These are phyloP conservation scores for Onychostruthus taczanowskii DNA, from an alignment of 2,113 vertebrate species.

Conservation along the genomic window DNA sequence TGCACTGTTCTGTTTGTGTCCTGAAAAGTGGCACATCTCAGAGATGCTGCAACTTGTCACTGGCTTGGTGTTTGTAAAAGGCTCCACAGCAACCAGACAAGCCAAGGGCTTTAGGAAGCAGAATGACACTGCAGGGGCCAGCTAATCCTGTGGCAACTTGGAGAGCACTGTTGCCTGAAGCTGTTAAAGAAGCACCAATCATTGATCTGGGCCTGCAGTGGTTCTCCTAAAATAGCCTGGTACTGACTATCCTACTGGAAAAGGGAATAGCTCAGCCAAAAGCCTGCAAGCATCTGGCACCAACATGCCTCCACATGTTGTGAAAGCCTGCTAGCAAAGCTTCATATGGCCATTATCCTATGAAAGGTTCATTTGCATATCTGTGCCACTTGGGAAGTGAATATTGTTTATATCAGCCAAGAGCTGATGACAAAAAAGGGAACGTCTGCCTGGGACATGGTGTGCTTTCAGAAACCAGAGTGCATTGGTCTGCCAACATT, in stretches of 20 bases:
- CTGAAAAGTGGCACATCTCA: not conserved
- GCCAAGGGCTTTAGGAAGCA: not conserved
- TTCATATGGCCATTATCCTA: conserved; percentile 36
- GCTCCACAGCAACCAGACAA: not conserved
- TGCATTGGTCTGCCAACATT: not conserved
- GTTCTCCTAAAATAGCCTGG: conserved; percentile 38
- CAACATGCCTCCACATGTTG: not conserved
- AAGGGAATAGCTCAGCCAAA: conserved; percentile 31
- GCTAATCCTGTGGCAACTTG: conserved; percentile 1
- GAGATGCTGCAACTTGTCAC: not conserved
- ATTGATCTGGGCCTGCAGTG: not conserved
- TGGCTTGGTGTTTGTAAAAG: not conserved
- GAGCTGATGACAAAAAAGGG: not conserved
- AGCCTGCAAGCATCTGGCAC: conserved; percentile 54
- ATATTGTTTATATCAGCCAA: conserved; percentile 29
- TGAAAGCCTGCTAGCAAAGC: conserved; percentile 49
- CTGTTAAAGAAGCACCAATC: not conserved
- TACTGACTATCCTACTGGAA: conserved; percentile 48
- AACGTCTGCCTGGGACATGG: not conserved
- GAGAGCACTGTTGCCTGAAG: not conserved
- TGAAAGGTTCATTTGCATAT: conserved; percentile 50
- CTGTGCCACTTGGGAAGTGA: conserved; percentile 44
- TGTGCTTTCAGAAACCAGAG: not conserved
- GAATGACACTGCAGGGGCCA: not conserved
- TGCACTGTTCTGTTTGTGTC: not conserved